Evolutionary conservation across 2,797 vertebrate species (phyloP).

Genomic region (Myiothlypis coronata): DNA sequence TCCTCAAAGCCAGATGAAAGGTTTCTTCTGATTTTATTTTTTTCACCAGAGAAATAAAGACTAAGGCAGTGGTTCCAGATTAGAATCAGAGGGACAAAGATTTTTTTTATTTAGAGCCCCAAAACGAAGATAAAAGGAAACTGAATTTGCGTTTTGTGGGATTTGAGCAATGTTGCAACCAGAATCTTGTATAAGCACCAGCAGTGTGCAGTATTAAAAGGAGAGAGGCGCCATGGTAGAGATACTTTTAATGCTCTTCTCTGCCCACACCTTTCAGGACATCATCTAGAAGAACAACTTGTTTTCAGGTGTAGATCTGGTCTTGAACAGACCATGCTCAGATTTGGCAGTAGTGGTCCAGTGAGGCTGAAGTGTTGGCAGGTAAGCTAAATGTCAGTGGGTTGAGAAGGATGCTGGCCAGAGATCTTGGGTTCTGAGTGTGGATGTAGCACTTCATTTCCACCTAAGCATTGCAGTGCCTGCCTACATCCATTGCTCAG

Average conservation of each 20-base stretch:
- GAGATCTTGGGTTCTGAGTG: not conserved
- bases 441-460: not conserved
- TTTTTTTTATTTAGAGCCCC: not conserved
- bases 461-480: not conserved
- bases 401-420: not conserved
- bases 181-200: not conserved
- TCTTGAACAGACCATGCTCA: not conserved
- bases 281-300: not conserved
- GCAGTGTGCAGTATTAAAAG: not conserved
- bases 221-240: not conserved
- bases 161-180: not conserved
- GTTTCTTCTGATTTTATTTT: not conserved
- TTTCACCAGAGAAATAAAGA: not conserved
- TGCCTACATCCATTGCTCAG: not conserved
- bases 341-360: not conserved
- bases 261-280: not conserved
- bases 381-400: not conserved
- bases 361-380: not conserved
- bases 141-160: not conserved
- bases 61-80: not conserved
- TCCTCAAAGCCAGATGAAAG: not conserved
- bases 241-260: not conserved
- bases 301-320: not conserved
- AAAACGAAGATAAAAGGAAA: not conserved
- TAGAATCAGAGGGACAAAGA: not conserved